phyloP scores from a whole-genome alignment of 1,140 invertebrate genomes.

The Hormaphis cornu region DNA sequence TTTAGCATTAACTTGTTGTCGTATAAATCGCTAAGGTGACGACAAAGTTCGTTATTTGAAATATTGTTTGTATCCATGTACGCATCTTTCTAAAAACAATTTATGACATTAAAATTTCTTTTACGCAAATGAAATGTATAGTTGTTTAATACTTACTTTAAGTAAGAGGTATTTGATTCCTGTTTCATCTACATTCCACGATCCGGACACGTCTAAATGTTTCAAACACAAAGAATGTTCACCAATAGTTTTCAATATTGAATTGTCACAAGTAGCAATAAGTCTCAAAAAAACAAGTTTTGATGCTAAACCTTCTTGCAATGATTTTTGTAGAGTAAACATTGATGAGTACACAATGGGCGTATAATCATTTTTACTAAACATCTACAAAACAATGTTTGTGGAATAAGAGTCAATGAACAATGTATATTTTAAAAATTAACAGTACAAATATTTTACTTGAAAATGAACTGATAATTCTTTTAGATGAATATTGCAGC shows the following conservation, averaged over 20 bases:
- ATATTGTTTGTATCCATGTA: neutral
- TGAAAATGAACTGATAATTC: neutral
- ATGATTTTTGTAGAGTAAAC: slow-evolving; percentile 1
- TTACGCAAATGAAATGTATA: neutral
- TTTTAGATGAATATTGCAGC: slow-evolving; percentile 11
- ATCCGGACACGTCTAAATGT: slow-evolving; percentile 38
- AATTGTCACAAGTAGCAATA: slow-evolving; percentile 37
- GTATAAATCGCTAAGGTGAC: neutral
- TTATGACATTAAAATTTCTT: neutral
- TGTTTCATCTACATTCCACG: slow-evolving; percentile 39
- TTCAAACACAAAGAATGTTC: slow-evolving; percentile 35
- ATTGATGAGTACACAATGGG: neutral
- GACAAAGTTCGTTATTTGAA: neutral
- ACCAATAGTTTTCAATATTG: slow-evolving; percentile 37
- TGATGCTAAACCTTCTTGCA: slow-evolving; percentile 13
- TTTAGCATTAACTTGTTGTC: slow-evolving; percentile 25
- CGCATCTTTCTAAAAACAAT: neutral
- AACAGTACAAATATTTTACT: neutral
- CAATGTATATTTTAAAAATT: neutral
- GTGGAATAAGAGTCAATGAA: neutral
- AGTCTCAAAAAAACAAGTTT: slow-evolving; percentile 16
- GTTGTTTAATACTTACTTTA: slow-evolving; percentile 28
- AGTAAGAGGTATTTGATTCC: slow-evolving; percentile 38
- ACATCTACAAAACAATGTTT: slow-evolving; percentile 21
- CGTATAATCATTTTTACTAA: slow-evolving; percentile 10